Base-by-base conservation (phyloP, 2,113 vertebrate species). In the Turnix velox region DNA sequence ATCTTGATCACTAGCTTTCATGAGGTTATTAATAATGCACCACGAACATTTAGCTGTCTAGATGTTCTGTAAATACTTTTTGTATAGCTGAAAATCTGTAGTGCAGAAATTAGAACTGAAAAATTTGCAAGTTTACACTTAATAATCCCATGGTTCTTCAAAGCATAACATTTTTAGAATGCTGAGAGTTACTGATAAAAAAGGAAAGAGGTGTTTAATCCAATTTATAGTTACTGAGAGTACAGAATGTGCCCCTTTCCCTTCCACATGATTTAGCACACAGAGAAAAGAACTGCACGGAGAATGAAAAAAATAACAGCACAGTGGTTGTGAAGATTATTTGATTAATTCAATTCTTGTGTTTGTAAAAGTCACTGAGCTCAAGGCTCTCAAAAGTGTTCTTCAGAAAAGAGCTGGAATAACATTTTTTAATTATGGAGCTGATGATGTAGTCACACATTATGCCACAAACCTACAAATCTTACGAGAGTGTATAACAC, bases 281-380 rank as follows among this genome's bases (percentile, higher is more conserved):
- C 7, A 59, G 54, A 45, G 59, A 82, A 63, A 87, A 89, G 39
- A 96, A 93, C 27, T 71, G 71, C 76, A 95, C 42, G 74, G 18
- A 68, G 80, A 92, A 95, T 33, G 58, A 58, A 87, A 80, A 91
- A 96, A 93, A 73, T 87, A 74, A 66, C 77, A 87, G 62, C 52
- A 68, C 18, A 71, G 54, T 81, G 61, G 58, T 46, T 90, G 51
- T 81, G 94, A 96, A 88, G 77, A 91, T 84, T 94, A 62, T 42
- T 95, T 84, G 92, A 94, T 96, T 86, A 96, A 51, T 96, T 93
- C 77, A 57, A 16, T 93, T 95, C 54, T 71, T 75, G 27, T 57
- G 51, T 43, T 95, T 92, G 75, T 48, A 90, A 89, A 95, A 97
- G 62, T 87, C 80, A 79, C 51, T 75, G 27, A 94, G 54, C 54